These are phyloP conservation scores for Allobates femoralis DNA, from an alignment of 2,797 vertebrate species.

Conservation along the genomic window DNA sequence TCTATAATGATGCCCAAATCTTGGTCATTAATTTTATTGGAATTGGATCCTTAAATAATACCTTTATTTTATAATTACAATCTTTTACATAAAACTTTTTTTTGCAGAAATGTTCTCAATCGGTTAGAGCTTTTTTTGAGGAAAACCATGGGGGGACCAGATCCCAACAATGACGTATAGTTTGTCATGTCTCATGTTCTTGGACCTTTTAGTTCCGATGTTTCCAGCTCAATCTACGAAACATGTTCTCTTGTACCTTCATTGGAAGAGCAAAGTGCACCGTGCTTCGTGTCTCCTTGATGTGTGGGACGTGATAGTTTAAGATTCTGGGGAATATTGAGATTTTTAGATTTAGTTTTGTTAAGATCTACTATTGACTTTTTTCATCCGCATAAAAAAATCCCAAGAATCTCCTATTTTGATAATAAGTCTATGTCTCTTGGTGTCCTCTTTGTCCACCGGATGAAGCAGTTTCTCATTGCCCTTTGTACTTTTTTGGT, in stretches of 20 bases:
- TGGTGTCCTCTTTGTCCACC: neutral
- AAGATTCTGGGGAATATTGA: neutral
- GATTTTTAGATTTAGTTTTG: neutral
- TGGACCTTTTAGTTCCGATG: neutral
- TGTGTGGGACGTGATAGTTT: neutral
- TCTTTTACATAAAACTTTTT: constrained; percentile 35
- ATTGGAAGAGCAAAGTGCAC: constrained; percentile 35
- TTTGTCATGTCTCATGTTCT: neutral
- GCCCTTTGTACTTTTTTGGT: neutral
- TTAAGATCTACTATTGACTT: neutral
- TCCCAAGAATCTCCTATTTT: neutral
- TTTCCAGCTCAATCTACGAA: neutral
- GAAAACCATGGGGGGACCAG: neutral
- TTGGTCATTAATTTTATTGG: constrained; percentile 6
- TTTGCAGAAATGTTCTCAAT: neutral
- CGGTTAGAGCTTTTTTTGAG: neutral
- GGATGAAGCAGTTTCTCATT: neutral
- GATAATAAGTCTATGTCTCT: neutral
- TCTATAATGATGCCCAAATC: neutral
- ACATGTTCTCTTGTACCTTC: neutral
- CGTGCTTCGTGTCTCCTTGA: constrained; percentile 11
- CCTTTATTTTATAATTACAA: neutral
- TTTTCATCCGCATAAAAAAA: neutral
- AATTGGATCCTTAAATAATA: neutral
- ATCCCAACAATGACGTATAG: neutral